Conservation (phyloP, 2,797 vertebrate genomes). For the Alca torda region DNA sequence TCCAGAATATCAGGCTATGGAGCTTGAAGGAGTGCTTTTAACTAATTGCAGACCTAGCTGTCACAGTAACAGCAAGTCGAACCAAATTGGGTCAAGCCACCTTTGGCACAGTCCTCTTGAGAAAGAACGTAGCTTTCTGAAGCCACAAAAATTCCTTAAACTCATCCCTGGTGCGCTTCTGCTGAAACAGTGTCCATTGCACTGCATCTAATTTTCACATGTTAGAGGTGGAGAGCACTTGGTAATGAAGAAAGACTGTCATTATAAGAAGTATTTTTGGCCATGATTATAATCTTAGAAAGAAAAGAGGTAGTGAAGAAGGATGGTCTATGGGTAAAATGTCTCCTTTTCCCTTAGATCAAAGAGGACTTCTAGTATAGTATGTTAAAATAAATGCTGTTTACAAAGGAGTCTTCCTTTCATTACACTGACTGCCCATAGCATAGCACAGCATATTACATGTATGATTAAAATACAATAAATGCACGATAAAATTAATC, state of each 20-base stretch:
- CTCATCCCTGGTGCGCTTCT: background rate
- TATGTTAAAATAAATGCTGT: slow-evolving; percentile 30
- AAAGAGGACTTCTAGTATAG: background rate
- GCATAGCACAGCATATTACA: background rate
- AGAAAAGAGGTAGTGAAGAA: slow-evolving; percentile 57
- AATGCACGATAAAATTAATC: slow-evolving; percentile 29
- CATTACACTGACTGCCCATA: background rate
- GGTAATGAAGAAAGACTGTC: slow-evolving; percentile 52
- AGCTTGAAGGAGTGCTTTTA: background rate
- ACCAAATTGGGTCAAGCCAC: rapidly evolving
- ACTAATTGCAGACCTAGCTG: background rate
- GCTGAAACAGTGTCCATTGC: rapidly evolving
- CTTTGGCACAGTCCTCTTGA: background rate
- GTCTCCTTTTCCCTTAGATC: background rate
- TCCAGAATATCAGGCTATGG: background rate
- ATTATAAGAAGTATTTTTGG: slow-evolving; percentile 46
- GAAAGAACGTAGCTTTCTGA: slow-evolving; percentile 49
- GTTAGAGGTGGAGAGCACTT: slow-evolving; percentile 28
- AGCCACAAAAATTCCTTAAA: slow-evolving; percentile 39
- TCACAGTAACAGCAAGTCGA: background rate
- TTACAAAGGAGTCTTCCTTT: slow-evolving; percentile 23
- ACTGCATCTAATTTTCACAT: slow-evolving; percentile 57
- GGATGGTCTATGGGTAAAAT: slow-evolving; percentile 53
- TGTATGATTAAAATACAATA: slow-evolving; percentile 44
- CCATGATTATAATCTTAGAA: background rate